These are phyloP conservation scores for Nothocercus julius DNA, from an alignment of 2,113 vertebrate genomes.

Conservation along the genomic window DNA sequence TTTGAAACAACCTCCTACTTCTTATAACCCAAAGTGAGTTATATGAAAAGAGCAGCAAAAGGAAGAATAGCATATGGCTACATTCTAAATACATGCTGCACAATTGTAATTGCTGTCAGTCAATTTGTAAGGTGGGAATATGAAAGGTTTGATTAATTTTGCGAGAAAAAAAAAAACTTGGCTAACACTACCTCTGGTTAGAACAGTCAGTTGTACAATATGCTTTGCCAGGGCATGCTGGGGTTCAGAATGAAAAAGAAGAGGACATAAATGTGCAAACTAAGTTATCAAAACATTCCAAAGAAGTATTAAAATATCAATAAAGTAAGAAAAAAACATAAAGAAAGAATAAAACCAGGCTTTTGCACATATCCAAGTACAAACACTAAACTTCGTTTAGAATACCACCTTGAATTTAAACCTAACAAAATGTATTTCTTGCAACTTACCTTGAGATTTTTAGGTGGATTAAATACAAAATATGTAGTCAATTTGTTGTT, in stretches of 20 bases:
- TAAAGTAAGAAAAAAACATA: not conserved
- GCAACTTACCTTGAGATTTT: conserved; percentile 86
- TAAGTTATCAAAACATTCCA: not conserved
- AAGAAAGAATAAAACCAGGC: not conserved
- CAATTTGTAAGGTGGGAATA: not conserved
- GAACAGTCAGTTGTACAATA: not conserved
- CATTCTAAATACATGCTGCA: not conserved
- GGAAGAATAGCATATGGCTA: not conserved
- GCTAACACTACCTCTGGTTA: not conserved
- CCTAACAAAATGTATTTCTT: not conserved
- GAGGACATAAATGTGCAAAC: not conserved
- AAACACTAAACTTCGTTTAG: not conserved
- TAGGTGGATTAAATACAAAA: conserved; percentile 87
- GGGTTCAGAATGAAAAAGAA: not conserved
- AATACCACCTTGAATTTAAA: not conserved
- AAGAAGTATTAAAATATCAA: not conserved
- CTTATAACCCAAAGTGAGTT: not conserved
- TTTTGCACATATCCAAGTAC: not conserved
- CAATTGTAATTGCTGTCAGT: not conserved
- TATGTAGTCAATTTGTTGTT: conserved; percentile 85
- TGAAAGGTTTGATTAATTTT: not conserved
- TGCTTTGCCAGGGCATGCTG: not conserved
- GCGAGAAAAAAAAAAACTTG: not conserved
- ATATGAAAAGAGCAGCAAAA: not conserved
- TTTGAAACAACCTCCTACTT: not conserved